Evolutionary conservation across 2,113 vertebrate genomes (phyloP).

Genomic region (Siphamia tubifer): DNA sequence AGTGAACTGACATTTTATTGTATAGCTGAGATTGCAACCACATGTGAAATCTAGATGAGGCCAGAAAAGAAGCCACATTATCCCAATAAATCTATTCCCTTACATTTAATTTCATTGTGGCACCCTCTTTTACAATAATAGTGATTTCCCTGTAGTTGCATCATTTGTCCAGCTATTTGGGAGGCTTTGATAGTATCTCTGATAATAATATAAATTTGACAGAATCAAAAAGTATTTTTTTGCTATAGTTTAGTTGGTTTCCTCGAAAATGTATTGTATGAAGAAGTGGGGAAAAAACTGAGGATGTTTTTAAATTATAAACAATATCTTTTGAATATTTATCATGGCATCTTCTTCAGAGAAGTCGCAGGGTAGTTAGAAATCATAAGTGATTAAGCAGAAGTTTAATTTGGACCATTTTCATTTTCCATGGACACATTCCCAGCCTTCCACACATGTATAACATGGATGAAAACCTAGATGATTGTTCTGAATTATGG

Average conservation of each 20-base stretch:
- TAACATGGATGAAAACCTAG: slow-evolving; percentile 45
- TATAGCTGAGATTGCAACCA: slow-evolving; percentile 46
- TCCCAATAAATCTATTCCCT: slow-evolving; percentile 59
- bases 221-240: background rate
- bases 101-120: slow-evolving; percentile 50
- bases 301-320: background rate
- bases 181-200: slow-evolving; percentile 18
- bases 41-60: slow-evolving; percentile 55
- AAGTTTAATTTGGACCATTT: background rate
- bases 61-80: slow-evolving; percentile 54
- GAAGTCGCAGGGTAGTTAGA: background rate
- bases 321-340: background rate
- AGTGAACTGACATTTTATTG: slow-evolving; percentile 39
- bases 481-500: slow-evolving; percentile 54
- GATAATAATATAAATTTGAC: slow-evolving; percentile 29
- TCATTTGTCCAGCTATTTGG: slow-evolving; percentile 60
- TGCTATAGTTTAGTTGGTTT: background rate
- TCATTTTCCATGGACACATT: background rate
- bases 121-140: slow-evolving; percentile 44
- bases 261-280: background rate
- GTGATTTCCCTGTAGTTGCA: slow-evolving; percentile 70
- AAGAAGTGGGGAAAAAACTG: background rate
- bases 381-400: background rate
- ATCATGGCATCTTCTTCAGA: background rate
- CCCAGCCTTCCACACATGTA: slow-evolving; percentile 10